Percentiles rank a stretch among this genome's conserved stretches.
Conservation (phyloP, 2,888 invertebrate genomes). For the Adelphocoris suturalis region DNA sequence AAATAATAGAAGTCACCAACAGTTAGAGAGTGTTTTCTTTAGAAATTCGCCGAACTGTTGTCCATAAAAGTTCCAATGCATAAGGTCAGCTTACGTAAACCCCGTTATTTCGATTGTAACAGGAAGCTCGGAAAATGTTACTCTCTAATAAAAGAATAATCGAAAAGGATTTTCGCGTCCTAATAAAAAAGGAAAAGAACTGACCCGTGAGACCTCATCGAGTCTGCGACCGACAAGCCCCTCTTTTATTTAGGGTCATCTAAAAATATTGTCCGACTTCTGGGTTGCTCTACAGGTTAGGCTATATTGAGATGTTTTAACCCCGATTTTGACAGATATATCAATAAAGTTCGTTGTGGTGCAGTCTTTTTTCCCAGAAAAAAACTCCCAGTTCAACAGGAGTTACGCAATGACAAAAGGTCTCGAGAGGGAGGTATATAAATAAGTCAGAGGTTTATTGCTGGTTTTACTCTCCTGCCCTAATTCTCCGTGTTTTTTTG, state of each 20-base stretch:
- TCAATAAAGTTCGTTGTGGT: not conserved
- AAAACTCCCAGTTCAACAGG: not conserved
- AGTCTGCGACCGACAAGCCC: conserved; percentile 1
- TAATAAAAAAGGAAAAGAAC: too few species aligned
- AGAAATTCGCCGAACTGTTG: too few species aligned
- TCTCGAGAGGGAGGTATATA: conserved; percentile 15
- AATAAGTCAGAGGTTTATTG: conserved; percentile 47
- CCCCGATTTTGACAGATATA: not conserved
- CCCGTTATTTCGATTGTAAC: too few species aligned
- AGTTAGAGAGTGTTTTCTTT: too few species aligned
- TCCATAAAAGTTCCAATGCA: too few species aligned
- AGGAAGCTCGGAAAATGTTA: too few species aligned
- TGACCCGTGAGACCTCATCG: not conserved
- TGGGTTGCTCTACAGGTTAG: not conserved
- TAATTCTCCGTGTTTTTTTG: conserved; percentile 42
- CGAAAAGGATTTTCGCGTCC: not conserved
- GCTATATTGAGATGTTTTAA: not conserved
- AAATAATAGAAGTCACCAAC: too few species aligned
- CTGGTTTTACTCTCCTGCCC: conserved; percentile 54
- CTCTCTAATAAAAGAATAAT: not conserved
- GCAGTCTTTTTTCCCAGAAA: not conserved
- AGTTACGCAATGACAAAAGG: conserved; percentile 46
- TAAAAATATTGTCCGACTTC: not conserved
- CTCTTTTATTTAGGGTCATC: not conserved
- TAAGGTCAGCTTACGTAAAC: too few species aligned